phyloP scores from a whole-genome alignment of 2,113 vertebrate genomes.

The Corapipo altera region DNA sequence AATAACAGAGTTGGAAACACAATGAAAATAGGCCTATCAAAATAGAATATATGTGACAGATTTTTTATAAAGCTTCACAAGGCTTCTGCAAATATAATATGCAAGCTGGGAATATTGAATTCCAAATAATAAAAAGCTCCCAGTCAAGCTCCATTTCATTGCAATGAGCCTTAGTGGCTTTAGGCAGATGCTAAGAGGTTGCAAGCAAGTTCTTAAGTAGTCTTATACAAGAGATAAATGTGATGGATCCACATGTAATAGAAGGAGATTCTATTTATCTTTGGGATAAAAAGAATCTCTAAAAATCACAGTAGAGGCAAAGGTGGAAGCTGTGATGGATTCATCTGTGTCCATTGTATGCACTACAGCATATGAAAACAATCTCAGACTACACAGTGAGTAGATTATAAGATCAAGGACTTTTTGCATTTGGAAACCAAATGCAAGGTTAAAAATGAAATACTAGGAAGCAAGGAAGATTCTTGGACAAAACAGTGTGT shows the following conservation, averaged over 20 bases:
- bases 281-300: conserved; percentile 4
- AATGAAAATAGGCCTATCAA: conserved; percentile 38
- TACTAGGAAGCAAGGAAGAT: background rate
- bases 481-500: background rate
- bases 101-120: conserved; percentile 47
- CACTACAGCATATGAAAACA: background rate
- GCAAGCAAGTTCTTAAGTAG: conserved; percentile 22
- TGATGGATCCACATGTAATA: background rate
- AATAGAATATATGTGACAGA: conserved; percentile 21
- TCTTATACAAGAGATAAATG: conserved; percentile 15
- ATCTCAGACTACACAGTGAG: background rate
- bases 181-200: conserved; percentile 41
- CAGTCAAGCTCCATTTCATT: conserved; percentile 24
- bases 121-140: conserved; percentile 44
- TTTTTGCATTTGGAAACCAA: background rate
- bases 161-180: conserved; percentile 19
- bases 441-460: background rate
- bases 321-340: background rate
- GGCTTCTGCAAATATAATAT: conserved; percentile 8
- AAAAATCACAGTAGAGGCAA: background rate
- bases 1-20: conserved; percentile 32
- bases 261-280: background rate
- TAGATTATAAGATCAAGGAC: background rate
- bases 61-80: conserved; percentile 50
- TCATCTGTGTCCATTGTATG: background rate